phyloP scores from a whole-genome alignment of 2,797 vertebrate species.

The Sebastes goodei region DNA sequence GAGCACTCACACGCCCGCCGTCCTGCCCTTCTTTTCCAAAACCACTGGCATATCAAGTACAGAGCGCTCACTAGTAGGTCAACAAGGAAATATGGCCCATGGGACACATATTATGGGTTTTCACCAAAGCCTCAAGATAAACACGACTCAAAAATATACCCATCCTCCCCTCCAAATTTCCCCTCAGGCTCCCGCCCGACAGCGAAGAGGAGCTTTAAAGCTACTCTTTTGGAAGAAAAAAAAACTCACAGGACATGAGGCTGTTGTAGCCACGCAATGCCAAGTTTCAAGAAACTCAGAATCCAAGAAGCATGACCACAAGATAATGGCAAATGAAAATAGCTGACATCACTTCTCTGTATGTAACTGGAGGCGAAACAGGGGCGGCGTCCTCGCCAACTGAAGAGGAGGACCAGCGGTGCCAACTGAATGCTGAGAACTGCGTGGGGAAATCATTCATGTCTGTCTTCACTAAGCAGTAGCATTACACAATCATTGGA shows the following conservation, averaged over 20 bases:
- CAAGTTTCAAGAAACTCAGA: constrained; percentile 30
- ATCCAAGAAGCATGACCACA: constrained; percentile 51
- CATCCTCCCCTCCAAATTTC: constrained; percentile 18
- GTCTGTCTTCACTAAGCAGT: neutral
- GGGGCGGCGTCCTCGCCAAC: constrained; percentile 3
- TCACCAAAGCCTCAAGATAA: constrained; percentile 64
- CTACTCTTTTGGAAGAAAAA: constrained; percentile 20
- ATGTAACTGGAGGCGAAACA: constrained; percentile 20
- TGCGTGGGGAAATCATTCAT: neutral
- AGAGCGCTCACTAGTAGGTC: constrained; percentile 49
- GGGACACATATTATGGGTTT: constrained; percentile 51
- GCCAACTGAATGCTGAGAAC: constrained; percentile 4
- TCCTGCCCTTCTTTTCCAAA: constrained; percentile 43
- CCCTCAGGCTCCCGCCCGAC: constrained; percentile 15
- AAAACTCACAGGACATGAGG: neutral
- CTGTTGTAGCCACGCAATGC: constrained; percentile 7
- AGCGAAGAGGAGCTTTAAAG: constrained; percentile 24
- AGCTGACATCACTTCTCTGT: constrained; percentile 63
- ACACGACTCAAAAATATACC: constrained; percentile 41
- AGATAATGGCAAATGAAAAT: constrained; percentile 65
- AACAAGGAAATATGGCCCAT: constrained; percentile 56
- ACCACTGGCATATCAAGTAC: constrained; percentile 49
- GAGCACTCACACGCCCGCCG: constrained; percentile 15
- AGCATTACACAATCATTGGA: neutral
- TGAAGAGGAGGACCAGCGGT: neutral